These are phyloP conservation scores for Micrasema longulum DNA, from an alignment of 1,140 invertebrate species.

Conservation along the genomic window DNA sequence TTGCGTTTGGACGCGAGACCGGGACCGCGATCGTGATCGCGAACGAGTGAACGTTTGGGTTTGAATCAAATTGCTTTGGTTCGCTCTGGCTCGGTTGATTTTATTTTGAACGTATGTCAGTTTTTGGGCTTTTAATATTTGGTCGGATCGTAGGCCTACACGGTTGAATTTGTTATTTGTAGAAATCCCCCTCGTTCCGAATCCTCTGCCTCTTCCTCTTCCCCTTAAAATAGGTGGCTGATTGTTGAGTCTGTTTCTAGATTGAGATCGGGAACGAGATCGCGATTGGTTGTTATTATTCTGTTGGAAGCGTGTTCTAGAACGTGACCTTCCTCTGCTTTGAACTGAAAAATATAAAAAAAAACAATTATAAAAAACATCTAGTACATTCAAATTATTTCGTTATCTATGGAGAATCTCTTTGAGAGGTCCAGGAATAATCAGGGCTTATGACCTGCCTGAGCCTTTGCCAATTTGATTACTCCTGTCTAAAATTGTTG, in stretches of 20 bases:
- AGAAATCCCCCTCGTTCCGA: constrained; percentile 33
- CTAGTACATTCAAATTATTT: too few species aligned
- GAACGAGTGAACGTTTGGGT: constrained; percentile 46
- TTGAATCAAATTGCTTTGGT: constrained; percentile 18
- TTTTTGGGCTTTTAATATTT: constrained; percentile 43
- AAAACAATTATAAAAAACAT: too few species aligned
- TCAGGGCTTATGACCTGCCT: too few species aligned
- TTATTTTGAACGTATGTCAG: constrained; percentile 30
- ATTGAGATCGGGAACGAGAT: constrained; percentile 41
- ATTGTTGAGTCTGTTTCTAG: not conserved
- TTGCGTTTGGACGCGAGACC: not conserved
- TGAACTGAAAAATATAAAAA: constrained; percentile 22
- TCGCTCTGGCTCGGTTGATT: constrained; percentile 9
- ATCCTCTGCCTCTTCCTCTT: constrained; percentile 24
- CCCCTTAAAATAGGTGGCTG: constrained; percentile 25
- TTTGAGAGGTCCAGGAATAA: too few species aligned
- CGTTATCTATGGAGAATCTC: too few species aligned
- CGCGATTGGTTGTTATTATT: constrained; percentile 40
- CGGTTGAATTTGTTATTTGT: constrained; percentile 27
- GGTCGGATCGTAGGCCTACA: constrained; percentile 44
- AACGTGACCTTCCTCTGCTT: constrained; percentile 23
- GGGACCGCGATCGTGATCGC: constrained; percentile 31
- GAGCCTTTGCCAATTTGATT: too few species aligned
- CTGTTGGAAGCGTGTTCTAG: constrained; percentile 37
- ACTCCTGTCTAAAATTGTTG: too few species aligned